Evolutionary conservation across 2,888 invertebrate species (phyloP).

Genomic region (Trypoxylon attenuatum): DNA sequence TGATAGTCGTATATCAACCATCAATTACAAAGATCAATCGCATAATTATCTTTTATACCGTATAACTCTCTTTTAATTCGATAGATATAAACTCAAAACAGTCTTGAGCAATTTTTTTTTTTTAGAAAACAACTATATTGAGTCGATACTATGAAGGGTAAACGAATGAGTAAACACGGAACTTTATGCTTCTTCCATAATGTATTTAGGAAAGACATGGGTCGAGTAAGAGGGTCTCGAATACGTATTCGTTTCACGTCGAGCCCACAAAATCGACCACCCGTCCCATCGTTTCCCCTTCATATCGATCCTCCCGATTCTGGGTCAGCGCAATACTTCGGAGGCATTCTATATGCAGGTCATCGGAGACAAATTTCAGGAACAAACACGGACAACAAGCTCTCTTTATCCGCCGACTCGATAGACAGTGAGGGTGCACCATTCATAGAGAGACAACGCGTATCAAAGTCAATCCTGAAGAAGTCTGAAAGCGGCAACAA

Average conservation of each 20-base stretch:
- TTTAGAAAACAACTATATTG: too few relatives aligned
- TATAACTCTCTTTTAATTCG: too few relatives aligned
- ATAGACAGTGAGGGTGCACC: slow-evolving; percentile 80
- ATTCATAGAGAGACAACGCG: slow-evolving; percentile 80
- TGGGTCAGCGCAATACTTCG: slow-evolving; percentile 32
- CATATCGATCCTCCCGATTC: slow-evolving; percentile 32
- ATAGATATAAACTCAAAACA: too few relatives aligned
- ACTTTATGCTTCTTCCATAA: too few relatives aligned
- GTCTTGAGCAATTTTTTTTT: too few relatives aligned
- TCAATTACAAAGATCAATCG: too few relatives aligned
- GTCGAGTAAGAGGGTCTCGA: background rate
- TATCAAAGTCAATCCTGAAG: slow-evolving; percentile 86
- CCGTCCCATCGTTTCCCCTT: slow-evolving; percentile 4
- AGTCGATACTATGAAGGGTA: too few relatives aligned
- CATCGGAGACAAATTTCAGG: slow-evolving; percentile 46
- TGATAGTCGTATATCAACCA: too few relatives aligned
- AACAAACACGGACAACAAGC: slow-evolving; percentile 78
- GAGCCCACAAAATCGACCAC: slow-evolving; percentile 3
- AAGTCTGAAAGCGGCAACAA: slow-evolving; percentile 81
- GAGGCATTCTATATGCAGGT: slow-evolving; percentile 36
- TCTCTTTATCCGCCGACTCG: slow-evolving; percentile 82
- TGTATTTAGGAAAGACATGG: too few relatives aligned
- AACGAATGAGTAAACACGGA: too few relatives aligned
- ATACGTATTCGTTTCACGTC: slow-evolving; percentile 10
- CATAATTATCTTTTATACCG: too few relatives aligned